Evolutionary conservation across 2,888 invertebrate species (phyloP).

Genomic region (Stegana nigrithorax): DNA sequence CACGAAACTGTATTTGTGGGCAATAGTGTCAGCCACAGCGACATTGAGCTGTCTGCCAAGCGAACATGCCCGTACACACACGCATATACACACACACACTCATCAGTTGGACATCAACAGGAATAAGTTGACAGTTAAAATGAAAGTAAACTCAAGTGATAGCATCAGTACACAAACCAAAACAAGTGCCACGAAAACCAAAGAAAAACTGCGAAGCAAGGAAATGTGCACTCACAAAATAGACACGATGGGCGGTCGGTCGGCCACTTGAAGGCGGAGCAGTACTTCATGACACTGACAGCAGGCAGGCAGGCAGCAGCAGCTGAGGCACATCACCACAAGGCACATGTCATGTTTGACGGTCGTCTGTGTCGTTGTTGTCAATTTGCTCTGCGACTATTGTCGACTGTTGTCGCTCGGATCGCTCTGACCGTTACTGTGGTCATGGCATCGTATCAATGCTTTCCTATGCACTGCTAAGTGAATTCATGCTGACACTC

Average conservation of each 20-base stretch:
- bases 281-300: background rate
- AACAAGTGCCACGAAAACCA: background rate
- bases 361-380: background rate
- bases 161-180: background rate
- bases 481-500: slow-evolving; percentile 14
- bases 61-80: background rate
- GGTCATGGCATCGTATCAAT: no score
- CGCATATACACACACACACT: background rate
- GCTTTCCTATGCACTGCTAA: no score
- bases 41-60: slow-evolving; percentile 10
- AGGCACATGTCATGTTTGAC: slow-evolving; percentile 4
- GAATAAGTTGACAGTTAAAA: slow-evolving; percentile 46
- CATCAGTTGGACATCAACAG: background rate
- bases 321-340: slow-evolving; percentile 5
- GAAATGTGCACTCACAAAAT: background rate
- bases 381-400: background rate
- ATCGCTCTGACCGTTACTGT: no score
- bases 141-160: slow-evolving; percentile 21
- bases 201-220: background rate
- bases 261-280: no score
- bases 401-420: background rate
- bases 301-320: background rate
- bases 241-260: background rate
- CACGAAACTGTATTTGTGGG: slow-evolving; percentile 20
- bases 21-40: slow-evolving; percentile 22